A percentile compares a stretch with the other conserved stretches of the same genome.
These are phyloP conservation scores for Hippopotamyrus pictus DNA, from an alignment of 2,797 vertebrate species.

Conservation along the genomic window DNA sequence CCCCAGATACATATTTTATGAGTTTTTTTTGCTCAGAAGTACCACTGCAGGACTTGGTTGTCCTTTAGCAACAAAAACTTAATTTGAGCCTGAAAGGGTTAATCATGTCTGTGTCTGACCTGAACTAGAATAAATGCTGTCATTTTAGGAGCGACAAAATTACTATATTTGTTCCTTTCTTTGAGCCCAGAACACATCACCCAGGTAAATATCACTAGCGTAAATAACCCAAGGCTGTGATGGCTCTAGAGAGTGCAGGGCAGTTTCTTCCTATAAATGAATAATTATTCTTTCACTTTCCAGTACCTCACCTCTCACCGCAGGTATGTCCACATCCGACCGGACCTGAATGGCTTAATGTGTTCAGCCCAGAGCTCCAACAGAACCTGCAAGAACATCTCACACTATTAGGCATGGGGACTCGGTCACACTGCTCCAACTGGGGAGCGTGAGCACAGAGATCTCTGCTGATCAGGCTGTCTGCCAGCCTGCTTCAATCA, in stretches of 20 bases:
- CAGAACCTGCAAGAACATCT: neutral
- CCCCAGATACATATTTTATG: too few relatives aligned
- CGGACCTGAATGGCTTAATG: neutral
- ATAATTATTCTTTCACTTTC: neutral
- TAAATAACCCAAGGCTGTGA: neutral
- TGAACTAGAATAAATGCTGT: neutral
- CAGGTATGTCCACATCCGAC: neutral
- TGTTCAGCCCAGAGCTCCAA: neutral
- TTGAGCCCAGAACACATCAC: neutral
- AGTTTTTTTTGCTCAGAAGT: too few relatives aligned
- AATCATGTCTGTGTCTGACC: neutral
- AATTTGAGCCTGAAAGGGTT: too few relatives aligned
- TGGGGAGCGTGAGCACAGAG: neutral
- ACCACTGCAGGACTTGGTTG: too few relatives aligned
- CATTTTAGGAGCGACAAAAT: neutral
- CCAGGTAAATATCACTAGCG: neutral
- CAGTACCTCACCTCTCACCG: neutral
- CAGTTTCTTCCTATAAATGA: neutral
- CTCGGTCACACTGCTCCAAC: neutral
- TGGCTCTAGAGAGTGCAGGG: neutral
- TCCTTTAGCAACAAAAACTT: too few relatives aligned
- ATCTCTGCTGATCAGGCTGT: neutral
- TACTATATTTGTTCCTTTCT: neutral
- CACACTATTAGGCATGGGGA: neutral
- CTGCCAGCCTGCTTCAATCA: neutral